Evolutionary conservation across 2,888 invertebrate genomes (phyloP).

Genomic region (Acronicta psi): DNA sequence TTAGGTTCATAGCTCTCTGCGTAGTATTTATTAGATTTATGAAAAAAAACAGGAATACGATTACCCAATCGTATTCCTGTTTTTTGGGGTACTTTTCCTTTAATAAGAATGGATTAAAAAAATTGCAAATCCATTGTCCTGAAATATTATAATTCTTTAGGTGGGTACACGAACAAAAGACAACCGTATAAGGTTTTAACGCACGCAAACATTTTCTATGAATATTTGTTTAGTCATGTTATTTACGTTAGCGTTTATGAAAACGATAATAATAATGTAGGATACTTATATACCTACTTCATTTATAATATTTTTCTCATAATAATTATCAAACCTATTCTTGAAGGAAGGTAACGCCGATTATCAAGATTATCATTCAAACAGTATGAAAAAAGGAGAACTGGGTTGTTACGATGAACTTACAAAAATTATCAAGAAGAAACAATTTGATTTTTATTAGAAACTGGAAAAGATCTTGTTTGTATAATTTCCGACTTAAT

Average conservation of each 20-base stretch:
- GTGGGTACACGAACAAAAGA: conserved; percentile 18
- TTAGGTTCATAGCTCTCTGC: too few relatives aligned
- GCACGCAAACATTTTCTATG: conserved; percentile 27
- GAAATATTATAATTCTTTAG: conserved; percentile 21
- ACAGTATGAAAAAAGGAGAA: too few relatives aligned
- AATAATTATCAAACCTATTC: too few relatives aligned
- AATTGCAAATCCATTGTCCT: conserved; percentile 36
- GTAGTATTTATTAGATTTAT: too few relatives aligned
- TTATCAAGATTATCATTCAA: too few relatives aligned
- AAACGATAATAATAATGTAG: conserved; percentile 6
- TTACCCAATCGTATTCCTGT: too few relatives aligned
- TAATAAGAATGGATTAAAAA: conserved; percentile 37
- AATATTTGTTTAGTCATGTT: conserved; percentile 22
- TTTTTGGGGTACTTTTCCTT: conserved; percentile 37
- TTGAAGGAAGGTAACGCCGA: too few relatives aligned
- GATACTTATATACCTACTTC: too few relatives aligned
- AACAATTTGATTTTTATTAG: conserved; percentile 30
- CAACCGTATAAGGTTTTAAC: conserved; percentile 17
- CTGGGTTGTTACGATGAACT: too few relatives aligned
- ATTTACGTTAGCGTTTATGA: conserved; percentile 31
- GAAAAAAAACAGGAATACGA: too few relatives aligned
- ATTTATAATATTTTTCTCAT: too few relatives aligned
- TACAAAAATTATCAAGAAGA: conserved; percentile 15
- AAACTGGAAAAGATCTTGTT: conserved; percentile 30
- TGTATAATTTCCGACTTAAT: conserved; percentile 58